Base-by-base conservation (phyloP, 2,888 invertebrate species). In the Calameuta idolon region DNA sequence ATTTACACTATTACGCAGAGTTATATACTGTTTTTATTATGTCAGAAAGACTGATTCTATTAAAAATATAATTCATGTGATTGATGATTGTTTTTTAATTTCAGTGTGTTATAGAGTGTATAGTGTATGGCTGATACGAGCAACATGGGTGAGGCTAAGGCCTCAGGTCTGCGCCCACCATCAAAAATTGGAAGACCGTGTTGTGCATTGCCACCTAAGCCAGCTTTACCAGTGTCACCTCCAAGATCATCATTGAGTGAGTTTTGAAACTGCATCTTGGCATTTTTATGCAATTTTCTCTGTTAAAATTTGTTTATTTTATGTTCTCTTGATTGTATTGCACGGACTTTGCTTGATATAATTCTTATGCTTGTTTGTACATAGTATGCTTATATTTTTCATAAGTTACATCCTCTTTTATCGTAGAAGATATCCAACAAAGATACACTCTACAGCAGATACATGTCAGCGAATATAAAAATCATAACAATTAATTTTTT, bases 141-240 rank as follows among this genome's bases (percentile, higher is more conserved):
- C 37, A 34, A 74, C 2, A 90, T 90, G 87, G 86, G 87, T 40
- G 90, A 90, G 80, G 91, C 93, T 34, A 94, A 94, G 87, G 93
- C 94, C 79, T 94, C 95, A 31, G 94, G 94, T 78, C 90, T 95
- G 82, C 94, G 94, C 86, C 94, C 92, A 76, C 95, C 95, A 9
- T 93, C 94, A 73, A 95, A 95, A 92, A 95, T 95, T 87, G 95
- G 95, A 79, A 92, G 95, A 83, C 93, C 94, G 69, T 95, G 95
- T 87, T 93, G 94, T 84, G 93, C 94, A 78, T 92, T 93, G 80
- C 92, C 94, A 81, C 95, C 95, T 12, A 95, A 95, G 90, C 95
- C 95, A 81, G 94, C 94, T n/a, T 91, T 95, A 77, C 95, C 95
- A 55, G 92, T 94, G 74, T 93, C 94, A 79, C 94, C 94, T 33